Base-by-base conservation (phyloP, 2,113 vertebrate species). In the Onychorhynchus coronatus region DNA sequence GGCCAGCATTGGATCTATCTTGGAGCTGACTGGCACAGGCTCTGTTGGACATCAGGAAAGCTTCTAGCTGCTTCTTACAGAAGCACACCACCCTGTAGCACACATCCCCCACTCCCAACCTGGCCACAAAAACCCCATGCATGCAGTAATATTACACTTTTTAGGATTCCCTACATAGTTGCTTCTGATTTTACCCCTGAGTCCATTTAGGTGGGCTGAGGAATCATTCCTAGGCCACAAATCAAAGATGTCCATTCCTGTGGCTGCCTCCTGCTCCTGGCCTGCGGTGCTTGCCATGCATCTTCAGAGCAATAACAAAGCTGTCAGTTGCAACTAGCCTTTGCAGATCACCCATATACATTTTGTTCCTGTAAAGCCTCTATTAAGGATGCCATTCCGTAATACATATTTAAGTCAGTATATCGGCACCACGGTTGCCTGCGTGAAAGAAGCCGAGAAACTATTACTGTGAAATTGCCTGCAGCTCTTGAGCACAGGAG, bases 381-480 rank as follows among this genome's bases (percentile, higher is more conserved):
- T 85, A 62, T 74, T 88, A 90, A 90, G 95, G 75, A 84, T n/a
- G 58, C 65, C 70, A 50, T 93, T 97, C 89, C 3, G 0, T 35
- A 66, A 92, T 77, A 86, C 92, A 56, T 85, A 82, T 91, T 97
- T 96, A 63, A 91, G 79, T 55, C 55, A 19, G 87, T 72, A 86
- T 63, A 84, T 53, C 21, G 0, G 79, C 68, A 80, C 62, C 59
- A 56, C 18, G 39, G 70, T 31, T 72, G 67, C 76, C 84, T 79
- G 89, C 21, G 12, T 85, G 83, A 95, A 85, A 91, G 91, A 91
- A 96, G 87, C 47, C 1, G 30, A 89, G 91, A 92, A 97, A 79
- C 78, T 81, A 89, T 91, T 71, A 83, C 72, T 93, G 87, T 95
- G 93, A 93, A 97, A 96, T 95, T 93, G 88, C 85, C 85, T 89